Percentiles rank a stretch among this genome's conserved stretches.
Conservation (phyloP, 1,140 invertebrate genomes). For the Paramacrobiotus metropolitanus region DNA sequence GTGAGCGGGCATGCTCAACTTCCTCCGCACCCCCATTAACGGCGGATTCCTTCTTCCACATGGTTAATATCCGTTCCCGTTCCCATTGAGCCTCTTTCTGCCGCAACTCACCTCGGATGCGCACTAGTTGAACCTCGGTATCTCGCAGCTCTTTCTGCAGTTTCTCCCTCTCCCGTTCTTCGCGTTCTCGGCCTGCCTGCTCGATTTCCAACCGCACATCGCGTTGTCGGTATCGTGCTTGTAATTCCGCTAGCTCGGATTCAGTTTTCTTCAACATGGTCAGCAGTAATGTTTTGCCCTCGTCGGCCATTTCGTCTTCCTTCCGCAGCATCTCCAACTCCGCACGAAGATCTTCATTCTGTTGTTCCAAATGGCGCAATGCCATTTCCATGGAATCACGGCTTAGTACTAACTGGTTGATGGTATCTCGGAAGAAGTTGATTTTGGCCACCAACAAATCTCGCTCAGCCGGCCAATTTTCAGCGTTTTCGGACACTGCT, state of each 20-base stretch:
- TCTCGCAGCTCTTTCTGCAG: background rate
- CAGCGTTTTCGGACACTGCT: background rate
- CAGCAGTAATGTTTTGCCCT: background rate
- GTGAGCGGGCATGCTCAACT: background rate
- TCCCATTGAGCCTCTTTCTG: background rate
- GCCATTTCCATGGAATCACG: background rate
- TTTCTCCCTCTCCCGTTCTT: background rate
- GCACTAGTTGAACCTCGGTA: background rate
- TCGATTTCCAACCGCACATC: background rate
- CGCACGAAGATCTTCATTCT: constrained; percentile 15
- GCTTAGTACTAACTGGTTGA: background rate
- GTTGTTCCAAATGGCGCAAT: constrained; percentile 11
- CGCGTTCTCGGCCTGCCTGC: background rate
- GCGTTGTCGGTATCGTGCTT: background rate
- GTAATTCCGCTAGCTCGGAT: background rate
- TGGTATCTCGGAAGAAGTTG: background rate
- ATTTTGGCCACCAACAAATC: background rate
- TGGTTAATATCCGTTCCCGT: background rate
- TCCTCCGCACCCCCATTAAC: too few species aligned
- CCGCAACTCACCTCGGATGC: background rate
- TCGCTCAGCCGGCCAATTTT: background rate
- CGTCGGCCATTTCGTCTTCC: constrained; percentile 12
- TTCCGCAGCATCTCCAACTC: constrained; percentile 14
- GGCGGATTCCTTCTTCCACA: background rate
- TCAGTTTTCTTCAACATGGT: background rate